Percentiles rank a stretch among this genome's conserved stretches.
Conservation (phyloP, 2,797 vertebrate genomes). For the Gymnocypris eckloni region DNA sequence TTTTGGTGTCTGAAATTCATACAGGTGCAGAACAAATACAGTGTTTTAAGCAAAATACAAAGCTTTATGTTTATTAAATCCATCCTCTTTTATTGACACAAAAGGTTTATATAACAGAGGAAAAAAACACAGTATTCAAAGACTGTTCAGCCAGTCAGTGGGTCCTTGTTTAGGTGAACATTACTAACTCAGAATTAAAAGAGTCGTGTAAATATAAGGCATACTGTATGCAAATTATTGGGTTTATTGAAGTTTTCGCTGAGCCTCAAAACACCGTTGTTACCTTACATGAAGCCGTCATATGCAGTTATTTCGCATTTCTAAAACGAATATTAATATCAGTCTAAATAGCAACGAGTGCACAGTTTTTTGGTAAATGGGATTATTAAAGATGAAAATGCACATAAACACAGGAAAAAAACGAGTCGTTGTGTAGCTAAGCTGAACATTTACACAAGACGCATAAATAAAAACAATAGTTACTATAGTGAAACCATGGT, state of each 20-base stretch:
- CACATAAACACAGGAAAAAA: neutral
- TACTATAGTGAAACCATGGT: too few relatives aligned
- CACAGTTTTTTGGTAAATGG: slow-evolving; percentile 29
- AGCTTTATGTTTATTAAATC: slow-evolving; percentile 54
- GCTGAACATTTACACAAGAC: neutral
- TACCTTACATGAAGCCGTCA: neutral
- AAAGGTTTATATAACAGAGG: slow-evolving; percentile 63
- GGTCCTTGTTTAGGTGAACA: slow-evolving; percentile 54
- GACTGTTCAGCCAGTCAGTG: slow-evolving; percentile 64
- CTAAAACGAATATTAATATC: neutral
- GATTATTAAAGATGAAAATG: slow-evolving; percentile 2
- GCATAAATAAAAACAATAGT: too few relatives aligned
- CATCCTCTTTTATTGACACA: slow-evolving; percentile 66
- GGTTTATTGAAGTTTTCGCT: neutral
- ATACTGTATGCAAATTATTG: slow-evolving; percentile 48
- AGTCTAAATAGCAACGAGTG: neutral
- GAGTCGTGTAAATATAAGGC: slow-evolving; percentile 57
- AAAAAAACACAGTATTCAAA: slow-evolving; percentile 73
- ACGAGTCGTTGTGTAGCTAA: neutral
- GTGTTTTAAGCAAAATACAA: neutral
- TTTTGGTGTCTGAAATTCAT: too few relatives aligned
- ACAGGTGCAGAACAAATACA: too few relatives aligned
- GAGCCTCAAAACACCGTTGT: neutral
- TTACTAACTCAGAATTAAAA: slow-evolving; percentile 36
- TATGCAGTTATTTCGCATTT: neutral